Evolutionary conservation across 1,140 invertebrate genomes (phyloP), one percentile per base, ranked within the genome.

Genomic region (Zophobas atratus): DNA sequence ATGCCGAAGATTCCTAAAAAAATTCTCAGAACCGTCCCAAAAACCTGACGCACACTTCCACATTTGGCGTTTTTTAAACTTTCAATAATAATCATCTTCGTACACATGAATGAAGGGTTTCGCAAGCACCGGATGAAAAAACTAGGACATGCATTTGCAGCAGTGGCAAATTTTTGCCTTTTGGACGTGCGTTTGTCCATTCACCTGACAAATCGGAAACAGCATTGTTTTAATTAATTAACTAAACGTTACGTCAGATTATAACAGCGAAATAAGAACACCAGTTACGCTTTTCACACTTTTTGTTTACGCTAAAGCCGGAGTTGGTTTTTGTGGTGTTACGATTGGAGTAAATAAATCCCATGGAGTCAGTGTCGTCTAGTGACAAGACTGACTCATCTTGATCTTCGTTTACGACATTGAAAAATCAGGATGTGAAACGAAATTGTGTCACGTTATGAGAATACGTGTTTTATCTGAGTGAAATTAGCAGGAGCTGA

Each of bases 341-440:
- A 57, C 55, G 57, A 38, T 20, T 67, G 60, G 60, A 67, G 60
- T 67, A 67, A 67, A 67, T 67, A 67, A 67, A 67, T 67, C 60
- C 60, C 60, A 67, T 67, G 60, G 60, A 67, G 60, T 67, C 60
- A 67, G 60, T 67, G 60, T 38, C 60, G 60, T 67, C 60, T 67
- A 39, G 20, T 60, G n/a, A 32, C 20, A 20, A 20, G 20, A 20
- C 20, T 20, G 20, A 20, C 20, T 20, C 20, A 20, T 20, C 20
- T 20, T 20, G 20, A 20, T 20, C 20, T 20, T 20, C 20, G 20
- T 20, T 20, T 20, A 20, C 20, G 20, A 20, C 20, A 20, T 20
- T 20, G 20, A 20, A 20, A 20, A 20, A 20, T 20, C 20, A 20
- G 20, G 20, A 20, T 20, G 20, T 20, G 20, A 20, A 20, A 20